Evolutionary conservation across 2,888 invertebrate species (phyloP).

Genomic region (Allophyes oxyacanthae): DNA sequence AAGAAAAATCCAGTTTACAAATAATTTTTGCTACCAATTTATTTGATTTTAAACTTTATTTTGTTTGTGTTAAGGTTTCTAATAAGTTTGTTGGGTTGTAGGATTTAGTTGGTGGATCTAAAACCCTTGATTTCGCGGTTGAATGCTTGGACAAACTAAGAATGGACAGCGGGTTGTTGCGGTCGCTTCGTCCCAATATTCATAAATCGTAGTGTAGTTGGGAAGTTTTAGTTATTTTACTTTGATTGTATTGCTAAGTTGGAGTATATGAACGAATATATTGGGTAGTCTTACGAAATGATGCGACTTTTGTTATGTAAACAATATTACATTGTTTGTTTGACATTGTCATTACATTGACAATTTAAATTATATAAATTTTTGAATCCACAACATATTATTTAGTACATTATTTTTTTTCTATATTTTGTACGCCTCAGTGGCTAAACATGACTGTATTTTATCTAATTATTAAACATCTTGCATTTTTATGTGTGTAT

Average conservation of each 20-base stretch:
- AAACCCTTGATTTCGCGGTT: constrained; percentile 66
- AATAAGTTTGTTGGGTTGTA: constrained; percentile 5
- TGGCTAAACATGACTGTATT: too few species aligned
- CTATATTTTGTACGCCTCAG: too few species aligned
- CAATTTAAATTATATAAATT: too few species aligned
- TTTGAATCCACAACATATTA: too few species aligned
- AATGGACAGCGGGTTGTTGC: constrained; percentile 59
- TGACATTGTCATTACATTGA: too few species aligned
- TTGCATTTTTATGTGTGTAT: too few species aligned
- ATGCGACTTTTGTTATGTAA: constrained; percentile 6
- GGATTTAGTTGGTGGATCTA: constrained; percentile 26
- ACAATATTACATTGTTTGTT: too few species aligned
- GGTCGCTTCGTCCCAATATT: constrained; percentile 60
- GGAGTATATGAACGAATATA: constrained; percentile 11
- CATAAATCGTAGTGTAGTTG: constrained; percentile 58
- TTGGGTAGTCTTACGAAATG: constrained; percentile 20
- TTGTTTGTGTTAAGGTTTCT: neutral
- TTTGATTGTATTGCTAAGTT: constrained; percentile 29
- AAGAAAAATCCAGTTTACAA: constrained; percentile 48
- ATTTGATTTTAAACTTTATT: constrained; percentile 23
- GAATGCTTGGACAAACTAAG: constrained; percentile 61
- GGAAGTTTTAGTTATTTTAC: constrained; percentile 50
- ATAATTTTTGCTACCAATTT: constrained; percentile 1
- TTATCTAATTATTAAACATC: too few species aligned
- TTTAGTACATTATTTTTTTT: too few species aligned